Base-by-base conservation (phyloP, 2,113 vertebrate genomes). In the Mellivora capensis region DNA sequence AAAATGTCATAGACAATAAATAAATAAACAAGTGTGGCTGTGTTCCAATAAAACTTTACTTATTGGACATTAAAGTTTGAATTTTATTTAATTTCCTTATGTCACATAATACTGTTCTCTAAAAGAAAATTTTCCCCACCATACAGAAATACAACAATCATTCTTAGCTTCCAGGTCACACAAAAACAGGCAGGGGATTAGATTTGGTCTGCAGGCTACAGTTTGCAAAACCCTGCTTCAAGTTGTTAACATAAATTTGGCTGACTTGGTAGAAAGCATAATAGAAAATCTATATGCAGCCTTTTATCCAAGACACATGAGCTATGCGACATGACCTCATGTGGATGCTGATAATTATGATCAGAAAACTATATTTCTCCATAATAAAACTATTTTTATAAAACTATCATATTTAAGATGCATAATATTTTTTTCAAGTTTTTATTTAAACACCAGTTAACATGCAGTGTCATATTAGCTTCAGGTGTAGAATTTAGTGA, bases 21-120 rank as follows among this genome's bases (percentile, higher is more conserved):
- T 77, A 95, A 81, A 89, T 74, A 80, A 84, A 93, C 71, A 42
- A 61, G 2, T 64, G 31, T 59, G 57, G 44, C 59, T 85, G 31
- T 15, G 6, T 81, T 93, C 44, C 64, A 71, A 91, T 89, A 52
- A 96, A 91, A 91, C 29, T 93, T 92, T 91, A 91, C 67, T 88
- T 86, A 59, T 54, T 77, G 23, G 59, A 64, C 14, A 61, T 23
- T 80, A 25, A 93, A 96, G 76, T 87, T 67, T 96, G 8, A 95
- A 96, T 88, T 96, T 94, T 79, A 93, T 82, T 20, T 64, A 80
- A 92, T 83, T 95, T 96, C 93, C 31, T n/a, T 44, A 52, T 77
- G n/a, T 82, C 34, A 61, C 29, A 96, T 96, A 91, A 91, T 29
- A 34, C 13, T 83, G 76, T 87, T 59, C 14, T 87, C 61, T 69